Evolutionary conservation across 2,888 invertebrate species (phyloP).

Genomic region (Branchellion lobata): DNA sequence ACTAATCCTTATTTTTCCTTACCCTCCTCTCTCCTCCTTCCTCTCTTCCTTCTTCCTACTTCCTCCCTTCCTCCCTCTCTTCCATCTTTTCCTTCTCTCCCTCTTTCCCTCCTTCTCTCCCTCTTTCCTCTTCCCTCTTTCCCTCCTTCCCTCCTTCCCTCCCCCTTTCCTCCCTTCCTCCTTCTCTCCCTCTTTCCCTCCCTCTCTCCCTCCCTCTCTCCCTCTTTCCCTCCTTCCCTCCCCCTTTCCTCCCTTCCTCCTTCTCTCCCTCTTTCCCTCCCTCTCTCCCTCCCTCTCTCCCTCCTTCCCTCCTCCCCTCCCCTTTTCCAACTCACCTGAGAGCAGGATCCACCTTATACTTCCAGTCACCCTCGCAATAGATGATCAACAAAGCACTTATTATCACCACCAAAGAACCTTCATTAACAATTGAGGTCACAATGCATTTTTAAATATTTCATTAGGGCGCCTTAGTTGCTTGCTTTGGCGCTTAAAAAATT

Average conservation of each 20-base stretch:
- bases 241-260: not conserved
- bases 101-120: not conserved
- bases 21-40: not conserved
- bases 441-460: no score
- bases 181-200: not conserved
- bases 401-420: conserved; percentile 78
- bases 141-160: not conserved
- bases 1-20: not conserved
- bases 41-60: not conserved
- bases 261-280: not conserved
- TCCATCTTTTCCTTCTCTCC: not conserved
- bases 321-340: conserved; percentile 64
- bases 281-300: not conserved
- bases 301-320: conserved; percentile 2
- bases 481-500: no score
- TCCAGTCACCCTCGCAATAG: conserved; percentile 69
- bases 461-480: no score
- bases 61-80: not conserved
- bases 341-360: conserved; percentile 87
- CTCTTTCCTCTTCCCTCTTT: not conserved
- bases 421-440: no score
- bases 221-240: not conserved
- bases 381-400: conserved; percentile 75
- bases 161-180: not conserved
- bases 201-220: conserved; percentile 3